Evolutionary conservation across 64 coral and sea anemone genomes (phyloP).

Genomic region (Porites lutea): DNA sequence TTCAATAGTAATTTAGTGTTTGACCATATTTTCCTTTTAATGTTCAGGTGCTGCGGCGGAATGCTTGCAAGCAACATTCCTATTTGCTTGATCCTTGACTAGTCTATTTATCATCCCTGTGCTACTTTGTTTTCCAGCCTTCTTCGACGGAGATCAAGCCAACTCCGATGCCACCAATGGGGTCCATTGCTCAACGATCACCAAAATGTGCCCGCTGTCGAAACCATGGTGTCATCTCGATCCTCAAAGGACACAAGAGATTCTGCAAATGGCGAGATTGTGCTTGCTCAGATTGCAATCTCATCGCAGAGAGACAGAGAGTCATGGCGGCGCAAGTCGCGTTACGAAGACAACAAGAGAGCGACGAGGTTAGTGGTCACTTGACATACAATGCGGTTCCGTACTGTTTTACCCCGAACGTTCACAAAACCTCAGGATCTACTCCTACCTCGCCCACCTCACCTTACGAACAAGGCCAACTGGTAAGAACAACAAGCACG

Average conservation of each 20-base stretch:
- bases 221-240: slow-evolving; percentile 81
- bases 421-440: slow-evolving; percentile 6
- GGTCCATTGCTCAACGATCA: slow-evolving; percentile 67
- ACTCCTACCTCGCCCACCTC: slow-evolving; percentile 39
- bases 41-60: no score
- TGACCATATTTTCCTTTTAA: no score
- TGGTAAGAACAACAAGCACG: slow-evolving; percentile 11
- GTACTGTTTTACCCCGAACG: slow-evolving; percentile 30
- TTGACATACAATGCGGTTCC: not conserved
- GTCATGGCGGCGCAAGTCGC: slow-evolving; percentile 88
- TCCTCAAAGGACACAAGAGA: slow-evolving; percentile 85
- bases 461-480: slow-evolving; percentile 1
- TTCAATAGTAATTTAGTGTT: no score
- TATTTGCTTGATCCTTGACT: no score
- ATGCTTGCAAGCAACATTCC: no score
- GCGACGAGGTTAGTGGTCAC: slow-evolving; percentile 41
- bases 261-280: slow-evolving; percentile 91
- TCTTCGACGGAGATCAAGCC: slow-evolving; percentile 30
- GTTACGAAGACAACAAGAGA: slow-evolving; percentile 79
- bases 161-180: slow-evolving; percentile 67
- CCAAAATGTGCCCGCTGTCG: slow-evolving; percentile 80
- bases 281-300: slow-evolving; percentile 75
- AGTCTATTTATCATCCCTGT: no score
- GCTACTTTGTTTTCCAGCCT: slow-evolving; percentile 4
- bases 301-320: slow-evolving; percentile 81